Conservation (phyloP, 2,797 vertebrate genomes). For the Microcaecilia unicolor region DNA sequence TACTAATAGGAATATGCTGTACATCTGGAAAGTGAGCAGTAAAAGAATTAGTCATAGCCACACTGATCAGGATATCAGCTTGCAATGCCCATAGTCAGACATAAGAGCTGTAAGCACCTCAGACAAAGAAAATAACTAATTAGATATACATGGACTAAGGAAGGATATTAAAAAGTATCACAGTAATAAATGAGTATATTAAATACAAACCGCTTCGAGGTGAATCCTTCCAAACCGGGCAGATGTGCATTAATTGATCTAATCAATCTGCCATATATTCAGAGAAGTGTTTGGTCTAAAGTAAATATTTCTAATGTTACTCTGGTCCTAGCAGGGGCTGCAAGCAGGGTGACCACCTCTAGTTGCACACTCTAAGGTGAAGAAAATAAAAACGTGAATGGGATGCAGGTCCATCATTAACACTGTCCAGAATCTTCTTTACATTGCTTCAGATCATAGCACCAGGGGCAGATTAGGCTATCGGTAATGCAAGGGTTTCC, state of each 20-base stretch:
- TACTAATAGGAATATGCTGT: no score
- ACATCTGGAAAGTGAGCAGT: no score
- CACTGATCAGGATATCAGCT: no score
- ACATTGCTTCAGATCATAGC: no score
- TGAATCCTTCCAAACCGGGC: fast-evolving
- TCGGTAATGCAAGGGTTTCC: no score
- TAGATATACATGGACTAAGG: background rate
- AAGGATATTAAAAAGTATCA: constrained; percentile 2
- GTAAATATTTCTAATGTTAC: background rate
- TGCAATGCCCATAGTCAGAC: no score
- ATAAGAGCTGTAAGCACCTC: background rate
- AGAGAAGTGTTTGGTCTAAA: background rate
- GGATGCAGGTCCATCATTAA: no score
- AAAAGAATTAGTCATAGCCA: no score
- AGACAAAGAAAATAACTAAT: constrained; percentile 1
- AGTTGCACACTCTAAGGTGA: fast-evolving
- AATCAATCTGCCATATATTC: background rate
- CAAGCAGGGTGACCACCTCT: no score
- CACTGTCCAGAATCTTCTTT: no score
- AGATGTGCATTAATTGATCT: fast-evolving
- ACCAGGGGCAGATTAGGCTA: no score
- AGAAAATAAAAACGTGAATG: no score
- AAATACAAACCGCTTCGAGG: fast-evolving
- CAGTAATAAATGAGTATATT: background rate
- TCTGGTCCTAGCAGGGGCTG: background rate